Evolutionary conservation across 2,113 vertebrate species (phyloP).

Genomic region (Phalacrocorax pelagicus): DNA sequence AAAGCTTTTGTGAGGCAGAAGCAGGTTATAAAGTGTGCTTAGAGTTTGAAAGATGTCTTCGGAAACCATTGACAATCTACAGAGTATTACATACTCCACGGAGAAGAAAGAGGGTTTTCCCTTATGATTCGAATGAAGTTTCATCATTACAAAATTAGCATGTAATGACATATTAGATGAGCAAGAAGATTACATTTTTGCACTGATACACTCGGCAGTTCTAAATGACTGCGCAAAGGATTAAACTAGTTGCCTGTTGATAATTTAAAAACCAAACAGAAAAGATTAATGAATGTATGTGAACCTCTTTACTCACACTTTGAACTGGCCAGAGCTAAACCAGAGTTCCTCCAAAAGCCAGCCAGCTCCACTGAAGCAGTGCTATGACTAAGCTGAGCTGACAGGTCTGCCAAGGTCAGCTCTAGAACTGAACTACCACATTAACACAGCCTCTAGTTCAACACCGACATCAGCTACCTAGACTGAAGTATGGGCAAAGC

Average conservation of each 20-base stretch:
- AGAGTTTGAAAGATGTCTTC: background rate
- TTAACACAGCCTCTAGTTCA: background rate
- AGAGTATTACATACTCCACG: accelerated
- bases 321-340: background rate
- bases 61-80: background rate
- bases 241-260: background rate
- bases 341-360: background rate
- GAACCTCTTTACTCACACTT: background rate
- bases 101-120: background rate
- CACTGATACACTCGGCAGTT: background rate
- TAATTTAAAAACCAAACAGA: background rate
- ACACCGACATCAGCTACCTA: background rate
- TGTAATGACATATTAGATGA: background rate
- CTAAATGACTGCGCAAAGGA: background rate
- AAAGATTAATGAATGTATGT: accelerated
- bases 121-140: background rate
- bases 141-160: background rate
- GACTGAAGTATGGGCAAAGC: background rate
- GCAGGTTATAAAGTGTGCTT: background rate
- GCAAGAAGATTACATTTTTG: background rate
- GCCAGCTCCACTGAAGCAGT: background rate
- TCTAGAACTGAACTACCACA: accelerated
- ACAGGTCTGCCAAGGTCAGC: background rate
- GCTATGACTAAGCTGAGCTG: background rate
- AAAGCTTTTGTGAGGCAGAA: background rate